These are phyloP conservation scores for Bombyx mori DNA, from an alignment of 1,140 invertebrate genomes.

Conservation along the genomic window ASM3026992v2 NC_085124.1:10223501-10224000, in stretches of 20 bases:
- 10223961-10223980: slow-evolving; percentile 4
- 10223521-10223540: no score
- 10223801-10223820: slow-evolving; percentile 1
- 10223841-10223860: slow-evolving; percentile 1
- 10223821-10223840: no score
- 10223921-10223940: slow-evolving; percentile 7
- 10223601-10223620: not conserved
- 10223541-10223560: no score
- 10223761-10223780: slow-evolving; percentile 35
- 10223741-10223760: slow-evolving; percentile 27
- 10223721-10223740: slow-evolving; percentile 33
- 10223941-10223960: not conserved
- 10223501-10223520: no score
- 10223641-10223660: slow-evolving; percentile 8
- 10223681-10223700: slow-evolving; percentile 21
- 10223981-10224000: no score
- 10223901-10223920: slow-evolving; percentile 4
- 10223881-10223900: not conserved
- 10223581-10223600: not conserved
- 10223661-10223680: slow-evolving; percentile 23
- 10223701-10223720: slow-evolving; percentile 9
- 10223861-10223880: slow-evolving; percentile 2
- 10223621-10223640: not conserved
- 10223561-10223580: not conserved
- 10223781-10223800: slow-evolving; percentile 32